phyloP scores from a whole-genome alignment of 2,888 invertebrate species.

The Miltochrista miniata region DNA sequence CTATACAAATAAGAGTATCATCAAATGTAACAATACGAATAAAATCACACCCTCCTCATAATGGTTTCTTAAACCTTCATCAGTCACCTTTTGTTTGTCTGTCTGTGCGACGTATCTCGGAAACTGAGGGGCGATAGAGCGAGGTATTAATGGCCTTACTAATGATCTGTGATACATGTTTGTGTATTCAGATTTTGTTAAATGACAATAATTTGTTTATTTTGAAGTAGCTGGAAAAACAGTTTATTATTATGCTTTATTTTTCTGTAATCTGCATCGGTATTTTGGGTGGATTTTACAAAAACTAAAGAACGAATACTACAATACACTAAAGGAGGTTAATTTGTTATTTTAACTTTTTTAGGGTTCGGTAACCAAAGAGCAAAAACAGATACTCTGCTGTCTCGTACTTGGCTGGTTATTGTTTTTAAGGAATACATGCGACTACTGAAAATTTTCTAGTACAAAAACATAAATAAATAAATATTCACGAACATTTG shows the following conservation, averaged over 20 bases:
- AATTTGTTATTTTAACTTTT: too few species aligned
- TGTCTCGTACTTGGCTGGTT: too few species aligned
- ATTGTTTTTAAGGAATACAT: too few species aligned
- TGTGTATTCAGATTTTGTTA: constrained; percentile 27
- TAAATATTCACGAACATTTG: too few species aligned
- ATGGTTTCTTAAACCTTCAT: constrained; percentile 50
- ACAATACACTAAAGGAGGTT: too few species aligned
- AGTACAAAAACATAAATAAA: too few species aligned
- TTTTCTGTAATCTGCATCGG: too few species aligned
- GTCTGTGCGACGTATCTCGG: constrained; percentile 35
- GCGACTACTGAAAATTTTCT: too few species aligned
- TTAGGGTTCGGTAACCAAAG: too few species aligned
- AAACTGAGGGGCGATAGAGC: constrained; percentile 38
- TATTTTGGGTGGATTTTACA: too few species aligned
- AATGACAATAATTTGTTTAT: not conserved
- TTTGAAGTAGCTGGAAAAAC: not conserved
- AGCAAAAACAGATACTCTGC: too few species aligned
- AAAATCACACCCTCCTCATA: constrained; percentile 31
- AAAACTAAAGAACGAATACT: too few species aligned
- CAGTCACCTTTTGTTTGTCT: constrained; percentile 44
- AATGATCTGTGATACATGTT: constrained; percentile 43
- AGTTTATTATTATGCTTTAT: not conserved
- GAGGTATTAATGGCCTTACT: constrained; percentile 40
- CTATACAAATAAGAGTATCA: constrained; percentile 1
- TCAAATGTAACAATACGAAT: constrained; percentile 15